Percentiles rank a stretch among this genome's conserved stretches.
phyloP scores from a whole-genome alignment of 2,113 vertebrate genomes.

The Camelus bactrianus region DNA sequence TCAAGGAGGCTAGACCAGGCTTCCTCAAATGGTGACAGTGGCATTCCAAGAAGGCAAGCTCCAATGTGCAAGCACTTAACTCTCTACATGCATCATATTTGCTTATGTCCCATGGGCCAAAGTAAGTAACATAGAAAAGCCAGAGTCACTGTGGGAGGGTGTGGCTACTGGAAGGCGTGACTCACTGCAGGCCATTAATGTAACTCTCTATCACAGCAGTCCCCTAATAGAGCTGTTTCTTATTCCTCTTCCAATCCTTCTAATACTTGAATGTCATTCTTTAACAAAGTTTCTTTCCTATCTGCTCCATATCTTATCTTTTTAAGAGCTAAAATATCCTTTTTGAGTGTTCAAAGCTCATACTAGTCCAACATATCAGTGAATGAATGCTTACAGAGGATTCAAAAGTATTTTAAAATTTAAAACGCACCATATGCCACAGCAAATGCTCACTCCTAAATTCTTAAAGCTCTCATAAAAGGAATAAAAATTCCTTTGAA shows the following conservation, averaged over 20 bases:
- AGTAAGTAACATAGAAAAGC: not conserved
- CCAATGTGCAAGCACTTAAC: not conserved
- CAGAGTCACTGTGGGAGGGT: not conserved
- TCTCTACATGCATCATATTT: not conserved
- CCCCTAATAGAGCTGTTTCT: not conserved
- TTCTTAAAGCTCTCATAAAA: constrained; percentile 75
- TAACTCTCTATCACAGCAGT: not conserved
- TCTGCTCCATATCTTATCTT: constrained; percentile 54
- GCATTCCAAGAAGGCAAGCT: not conserved
- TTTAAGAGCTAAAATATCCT: constrained; percentile 63
- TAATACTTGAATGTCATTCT: constrained; percentile 30
- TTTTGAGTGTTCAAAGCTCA: constrained; percentile 69
- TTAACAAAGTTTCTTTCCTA: constrained; percentile 69
- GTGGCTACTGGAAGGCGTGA: not conserved
- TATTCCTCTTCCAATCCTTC: not conserved
- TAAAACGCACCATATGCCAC: constrained; percentile 81
- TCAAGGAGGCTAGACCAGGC: not conserved
- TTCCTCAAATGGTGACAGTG: not conserved
- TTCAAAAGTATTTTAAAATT: constrained; percentile 82
- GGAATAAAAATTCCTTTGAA: constrained; percentile 73
- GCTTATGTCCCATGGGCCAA: not conserved
- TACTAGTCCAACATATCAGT: constrained; percentile 77
- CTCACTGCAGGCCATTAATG: not conserved
- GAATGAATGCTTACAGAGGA: constrained; percentile 76
- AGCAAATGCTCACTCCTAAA: constrained; percentile 83